These are phyloP conservation scores for Sebastolobus altivelis DNA, from an alignment of 2,797 vertebrate species.

Conservation along the genomic window DNA sequence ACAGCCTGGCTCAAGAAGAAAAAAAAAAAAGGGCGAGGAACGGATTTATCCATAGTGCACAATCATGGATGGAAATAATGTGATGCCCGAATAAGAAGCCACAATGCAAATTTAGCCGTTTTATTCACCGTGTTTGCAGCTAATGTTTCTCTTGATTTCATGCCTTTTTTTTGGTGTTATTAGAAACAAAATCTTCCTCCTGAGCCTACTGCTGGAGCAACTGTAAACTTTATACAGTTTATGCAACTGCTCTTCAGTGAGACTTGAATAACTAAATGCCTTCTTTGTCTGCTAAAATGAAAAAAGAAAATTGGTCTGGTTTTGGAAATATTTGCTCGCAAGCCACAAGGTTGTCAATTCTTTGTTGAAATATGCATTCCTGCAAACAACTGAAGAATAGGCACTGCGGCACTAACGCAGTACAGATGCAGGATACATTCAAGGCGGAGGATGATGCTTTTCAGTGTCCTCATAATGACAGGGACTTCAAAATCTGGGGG, in stretches of 20 bases:
- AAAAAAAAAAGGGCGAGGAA: conserved; percentile 26
- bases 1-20: conserved; percentile 46
- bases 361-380: conserved; percentile 12
- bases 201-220: conserved; percentile 29
- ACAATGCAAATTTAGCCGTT: conserved; percentile 41
- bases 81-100: conserved; percentile 35
- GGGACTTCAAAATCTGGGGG: conserved; percentile 64
- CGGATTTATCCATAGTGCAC: conserved; percentile 45
- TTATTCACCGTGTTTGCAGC: conserved; percentile 30
- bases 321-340: conserved; percentile 29
- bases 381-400: background rate
- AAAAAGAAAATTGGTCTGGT: conserved; percentile 9
- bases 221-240: conserved; percentile 41
- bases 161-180: conserved; percentile 36
- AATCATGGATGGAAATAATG: conserved; percentile 48
- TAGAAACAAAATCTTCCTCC: conserved; percentile 32
- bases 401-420: conserved; percentile 30
- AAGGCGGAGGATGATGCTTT: conserved; percentile 48
- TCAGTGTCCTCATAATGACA: conserved; percentile 68
- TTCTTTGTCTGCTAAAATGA: conserved; percentile 36
- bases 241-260: conserved; percentile 25
- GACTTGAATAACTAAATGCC: conserved; percentile 21
- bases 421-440: conserved; percentile 42
- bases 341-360: conserved; percentile 13
- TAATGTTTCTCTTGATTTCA: conserved; percentile 46